phyloP scores from a whole-genome alignment of 2,888 invertebrate genomes.

The Nineta flava region DNA sequence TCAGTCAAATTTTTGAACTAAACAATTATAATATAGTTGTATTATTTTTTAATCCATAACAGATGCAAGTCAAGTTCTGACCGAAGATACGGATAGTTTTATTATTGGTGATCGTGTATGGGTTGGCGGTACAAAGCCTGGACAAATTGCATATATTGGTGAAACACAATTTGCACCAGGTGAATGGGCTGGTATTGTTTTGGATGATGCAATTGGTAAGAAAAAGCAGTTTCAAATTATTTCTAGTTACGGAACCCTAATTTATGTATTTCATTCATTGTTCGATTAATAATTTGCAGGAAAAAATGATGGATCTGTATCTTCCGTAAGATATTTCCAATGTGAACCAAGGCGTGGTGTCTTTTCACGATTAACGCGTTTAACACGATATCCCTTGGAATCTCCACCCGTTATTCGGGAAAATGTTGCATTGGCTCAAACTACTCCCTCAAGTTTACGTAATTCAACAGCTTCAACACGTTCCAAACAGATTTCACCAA shows the following conservation, averaged over 20 bases:
- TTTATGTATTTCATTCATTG: neutral
- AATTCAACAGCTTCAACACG: conserved; percentile 3
- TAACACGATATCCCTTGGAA: conserved; percentile 55
- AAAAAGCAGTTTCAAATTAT: neutral
- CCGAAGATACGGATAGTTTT: conserved; percentile 85
- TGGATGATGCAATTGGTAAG: conserved; percentile 86
- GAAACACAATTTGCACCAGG: conserved; percentile 95
- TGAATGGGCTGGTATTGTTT: conserved; percentile 94
- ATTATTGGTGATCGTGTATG: conserved; percentile 90
- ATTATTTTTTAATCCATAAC: conserved; percentile 18
- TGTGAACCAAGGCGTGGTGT: conserved; percentile 87
- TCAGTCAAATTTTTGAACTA: too few relatives aligned
- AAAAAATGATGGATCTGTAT: conserved; percentile 93
- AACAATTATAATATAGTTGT: too few relatives aligned
- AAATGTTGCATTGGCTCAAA: conserved; percentile 6
- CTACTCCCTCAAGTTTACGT: neutral
- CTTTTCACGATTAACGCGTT: conserved; percentile 75
- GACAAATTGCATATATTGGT: conserved; percentile 84
- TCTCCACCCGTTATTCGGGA: conserved; percentile 27
- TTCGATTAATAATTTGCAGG: conserved; percentile 45
- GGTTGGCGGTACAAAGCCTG: conserved; percentile 84
- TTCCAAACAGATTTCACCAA: conserved; percentile 9
- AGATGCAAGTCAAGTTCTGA: conserved; percentile 74
- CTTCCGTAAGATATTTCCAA: conserved; percentile 83
- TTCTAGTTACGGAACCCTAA: neutral